phyloP scores from a whole-genome alignment of 92 coral and sea anemone species.

The Parazoanthus darwini region DNA sequence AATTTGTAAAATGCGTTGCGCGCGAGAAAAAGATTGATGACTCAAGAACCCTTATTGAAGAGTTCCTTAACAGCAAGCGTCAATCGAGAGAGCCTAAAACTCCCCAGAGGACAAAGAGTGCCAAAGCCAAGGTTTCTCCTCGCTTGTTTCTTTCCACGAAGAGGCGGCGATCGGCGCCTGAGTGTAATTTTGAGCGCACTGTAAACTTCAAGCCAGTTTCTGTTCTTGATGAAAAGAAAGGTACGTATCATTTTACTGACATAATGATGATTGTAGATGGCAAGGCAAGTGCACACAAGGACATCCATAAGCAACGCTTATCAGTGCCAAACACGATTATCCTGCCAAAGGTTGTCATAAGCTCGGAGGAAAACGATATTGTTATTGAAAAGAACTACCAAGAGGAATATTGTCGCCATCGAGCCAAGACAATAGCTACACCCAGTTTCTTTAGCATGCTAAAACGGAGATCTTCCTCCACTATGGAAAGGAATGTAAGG shows the following conservation, averaged over 20 bases:
- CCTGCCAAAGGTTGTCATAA: conserved; percentile 25
- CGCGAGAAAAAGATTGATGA: conserved; percentile 59
- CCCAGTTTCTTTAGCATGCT: background rate
- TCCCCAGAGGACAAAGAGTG: conserved; percentile 20
- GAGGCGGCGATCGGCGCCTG: conserved; percentile 17
- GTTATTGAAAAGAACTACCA: background rate
- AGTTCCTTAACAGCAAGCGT: conserved; percentile 57
- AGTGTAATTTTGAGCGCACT: background rate
- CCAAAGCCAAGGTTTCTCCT: background rate
- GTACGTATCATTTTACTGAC: background rate
- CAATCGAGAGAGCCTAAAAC: conserved; percentile 5
- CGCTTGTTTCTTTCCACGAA: background rate
- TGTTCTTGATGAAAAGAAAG: conserved; percentile 9
- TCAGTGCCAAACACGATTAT: background rate
- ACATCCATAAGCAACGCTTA: background rate
- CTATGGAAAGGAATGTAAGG: background rate
- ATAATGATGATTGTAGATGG: background rate
- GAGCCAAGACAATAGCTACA: conserved; percentile 23
- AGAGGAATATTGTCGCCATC: background rate
- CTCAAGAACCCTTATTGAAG: conserved; percentile 64
- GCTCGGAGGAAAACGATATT: conserved; percentile 8
- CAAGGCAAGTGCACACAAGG: background rate
- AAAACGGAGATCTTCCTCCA: conserved; percentile 4
- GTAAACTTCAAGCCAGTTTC: conserved; percentile 2
- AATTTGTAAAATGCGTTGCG: conserved; percentile 53